Conservation (phyloP, 2,797 vertebrate species). For the Oreonectes daqikongensis region DNA sequence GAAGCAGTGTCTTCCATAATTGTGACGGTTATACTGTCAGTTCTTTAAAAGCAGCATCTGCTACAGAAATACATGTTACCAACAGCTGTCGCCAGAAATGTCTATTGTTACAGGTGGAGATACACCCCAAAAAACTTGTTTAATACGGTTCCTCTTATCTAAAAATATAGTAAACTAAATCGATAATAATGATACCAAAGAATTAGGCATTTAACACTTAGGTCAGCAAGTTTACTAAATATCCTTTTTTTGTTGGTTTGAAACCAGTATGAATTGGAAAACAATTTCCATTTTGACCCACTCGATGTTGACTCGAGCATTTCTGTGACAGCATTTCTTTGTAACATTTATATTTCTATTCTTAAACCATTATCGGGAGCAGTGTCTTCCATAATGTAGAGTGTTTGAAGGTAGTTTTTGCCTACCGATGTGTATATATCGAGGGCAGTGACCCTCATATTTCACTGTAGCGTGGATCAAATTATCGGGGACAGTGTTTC, state of each 20-base stretch:
- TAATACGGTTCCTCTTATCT: slow-evolving; percentile 12
- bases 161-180: slow-evolving; percentile 3
- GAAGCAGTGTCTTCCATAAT: slow-evolving; percentile 99
- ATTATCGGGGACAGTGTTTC: slow-evolving; percentile 99
- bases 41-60: slow-evolving; percentile 96
- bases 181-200: background rate
- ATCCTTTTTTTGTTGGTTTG: background rate
- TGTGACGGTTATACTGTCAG: slow-evolving; percentile 99
- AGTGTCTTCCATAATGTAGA: slow-evolving; percentile 89
- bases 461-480: slow-evolving; percentile 93
- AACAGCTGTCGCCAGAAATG: slow-evolving; percentile 63
- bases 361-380: slow-evolving; percentile 92
- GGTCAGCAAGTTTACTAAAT: too few species aligned
- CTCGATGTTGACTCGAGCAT: slow-evolving; percentile 44
- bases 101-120: slow-evolving; percentile 27
- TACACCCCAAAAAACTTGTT: background rate
- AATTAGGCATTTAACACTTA: too few species aligned
- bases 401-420: slow-evolving; percentile 78
- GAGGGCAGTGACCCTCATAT: slow-evolving; percentile 85
- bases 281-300: slow-evolving; percentile 1
- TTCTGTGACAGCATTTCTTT: slow-evolving; percentile 64
- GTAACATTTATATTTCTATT: slow-evolving; percentile 62
- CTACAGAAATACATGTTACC: slow-evolving; percentile 78
- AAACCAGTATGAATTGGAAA: background rate
- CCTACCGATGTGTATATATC: slow-evolving; percentile 76